Evolutionary conservation across 2,797 vertebrate genomes (phyloP).

Genomic region (Cirrhinus molitorella): DNA sequence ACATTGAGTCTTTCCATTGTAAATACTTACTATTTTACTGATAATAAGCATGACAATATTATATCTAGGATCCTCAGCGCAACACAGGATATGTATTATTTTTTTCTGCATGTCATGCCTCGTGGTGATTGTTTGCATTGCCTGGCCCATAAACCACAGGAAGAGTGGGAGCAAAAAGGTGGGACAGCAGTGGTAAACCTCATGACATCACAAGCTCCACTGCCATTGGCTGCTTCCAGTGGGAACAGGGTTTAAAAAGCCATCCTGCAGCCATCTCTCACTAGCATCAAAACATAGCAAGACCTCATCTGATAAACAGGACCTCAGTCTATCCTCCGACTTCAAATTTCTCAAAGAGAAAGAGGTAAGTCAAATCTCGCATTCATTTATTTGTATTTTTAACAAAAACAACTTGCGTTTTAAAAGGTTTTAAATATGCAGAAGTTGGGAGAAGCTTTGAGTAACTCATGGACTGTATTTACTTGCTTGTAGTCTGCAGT

Average conservation of each 20-base stretch:
- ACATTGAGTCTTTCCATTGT: not conserved
- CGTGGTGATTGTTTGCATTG: conserved; percentile 69
- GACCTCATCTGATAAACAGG: conserved; percentile 61
- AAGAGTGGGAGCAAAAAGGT: conserved; percentile 83
- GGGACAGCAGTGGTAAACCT: conserved; percentile 80
- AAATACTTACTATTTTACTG: not conserved
- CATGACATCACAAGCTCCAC: conserved; percentile 75
- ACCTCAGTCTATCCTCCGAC: conserved; percentile 41
- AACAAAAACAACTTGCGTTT: too few species aligned
- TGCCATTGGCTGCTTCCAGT: conserved; percentile 73
- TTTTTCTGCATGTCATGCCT: conserved; percentile 56
- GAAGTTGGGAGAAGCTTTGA: not conserved
- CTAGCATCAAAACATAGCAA: conserved; percentile 69
- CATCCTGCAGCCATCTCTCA: conserved; percentile 60
- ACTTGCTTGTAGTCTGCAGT: too few species aligned
- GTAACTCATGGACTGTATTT: not conserved
- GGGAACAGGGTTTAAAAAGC: conserved; percentile 77
- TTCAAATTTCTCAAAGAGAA: conserved; percentile 4
- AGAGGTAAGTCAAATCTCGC: conserved; percentile 53
- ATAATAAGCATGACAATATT: conserved; percentile 17
- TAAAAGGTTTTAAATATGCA: not conserved
- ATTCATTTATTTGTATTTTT: not conserved
- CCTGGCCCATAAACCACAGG: conserved; percentile 78
- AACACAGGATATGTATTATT: conserved; percentile 57
- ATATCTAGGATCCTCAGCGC: conserved; percentile 31